A percentile compares a stretch with the other conserved stretches of the same genome.
Conservation (phyloP, 2,113 vertebrate species). For the Apus apus region DNA sequence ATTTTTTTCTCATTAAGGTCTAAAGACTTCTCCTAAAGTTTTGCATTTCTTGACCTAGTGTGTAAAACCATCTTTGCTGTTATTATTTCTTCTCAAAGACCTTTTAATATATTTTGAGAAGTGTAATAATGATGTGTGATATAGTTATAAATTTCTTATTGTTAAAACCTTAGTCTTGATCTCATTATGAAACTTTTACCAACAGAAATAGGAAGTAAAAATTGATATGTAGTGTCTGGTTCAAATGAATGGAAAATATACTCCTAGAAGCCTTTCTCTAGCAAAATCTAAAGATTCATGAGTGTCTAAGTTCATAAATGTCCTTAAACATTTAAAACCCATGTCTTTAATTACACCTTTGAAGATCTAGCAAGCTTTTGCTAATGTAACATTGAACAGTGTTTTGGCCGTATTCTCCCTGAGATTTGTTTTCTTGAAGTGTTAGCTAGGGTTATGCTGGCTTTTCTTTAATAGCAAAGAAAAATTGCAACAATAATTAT, state of each 20-base stretch:
- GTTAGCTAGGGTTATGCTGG: not conserved
- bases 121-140: not conserved
- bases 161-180: not conserved
- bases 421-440: not conserved
- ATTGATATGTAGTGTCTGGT: not conserved
- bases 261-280: not conserved
- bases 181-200: not conserved
- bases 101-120: not conserved
- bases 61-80: not conserved
- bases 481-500: not conserved
- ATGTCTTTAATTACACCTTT: not conserved
- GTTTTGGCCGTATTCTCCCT: not conserved
- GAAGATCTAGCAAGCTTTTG: not conserved
- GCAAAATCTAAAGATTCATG: not conserved
- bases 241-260: not conserved
- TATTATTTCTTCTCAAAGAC: not conserved
- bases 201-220: not conserved
- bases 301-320: not conserved
- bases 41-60: not conserved
- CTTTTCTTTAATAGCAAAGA: not conserved
- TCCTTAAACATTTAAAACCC: not conserved
- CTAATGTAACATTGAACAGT: not conserved
- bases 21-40: not conserved
- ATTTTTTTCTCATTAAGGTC: not conserved
- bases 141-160: not conserved